These are phyloP conservation scores for Melitaea athalia DNA, from an alignment of 2,888 invertebrate genomes.

Conservation along the genomic window DNA sequence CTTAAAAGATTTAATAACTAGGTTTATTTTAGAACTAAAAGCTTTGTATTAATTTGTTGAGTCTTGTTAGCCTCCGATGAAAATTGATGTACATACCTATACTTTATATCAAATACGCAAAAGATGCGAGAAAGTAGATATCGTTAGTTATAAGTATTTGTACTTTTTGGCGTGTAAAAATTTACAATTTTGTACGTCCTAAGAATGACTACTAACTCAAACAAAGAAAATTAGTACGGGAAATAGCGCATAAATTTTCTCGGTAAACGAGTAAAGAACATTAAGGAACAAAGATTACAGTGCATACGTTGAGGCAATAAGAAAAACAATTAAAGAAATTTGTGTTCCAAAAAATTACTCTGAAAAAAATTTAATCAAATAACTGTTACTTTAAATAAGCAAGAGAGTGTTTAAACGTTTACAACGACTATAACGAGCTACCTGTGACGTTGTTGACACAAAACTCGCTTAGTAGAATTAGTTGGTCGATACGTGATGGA, in stretches of 20 bases:
- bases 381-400: no score
- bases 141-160: conserved; percentile 8
- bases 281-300: conserved; percentile 69
- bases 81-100: neutral
- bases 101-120: neutral
- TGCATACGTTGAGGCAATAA: conserved; percentile 22
- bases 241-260: conserved; percentile 75
- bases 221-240: conserved; percentile 59
- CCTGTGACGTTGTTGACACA: no score
- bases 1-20: conserved; percentile 62
- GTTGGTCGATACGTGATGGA: no score
- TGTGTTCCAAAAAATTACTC: neutral
- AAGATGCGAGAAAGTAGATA: neutral
- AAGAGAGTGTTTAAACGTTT: no score
- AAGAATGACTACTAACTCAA: conserved; percentile 61
- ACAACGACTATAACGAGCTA: no score
- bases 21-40: conserved; percentile 38
- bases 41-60: neutral
- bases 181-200: conserved; percentile 5
- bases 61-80: neutral
- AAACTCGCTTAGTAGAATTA: no score
- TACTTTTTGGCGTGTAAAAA: conserved; percentile 7
- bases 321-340: conserved; percentile 1
- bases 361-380: neutral
- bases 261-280: conserved; percentile 66